Conservation (phyloP, 1,140 invertebrate genomes). For the Pogonomyrmex barbatus region DNA sequence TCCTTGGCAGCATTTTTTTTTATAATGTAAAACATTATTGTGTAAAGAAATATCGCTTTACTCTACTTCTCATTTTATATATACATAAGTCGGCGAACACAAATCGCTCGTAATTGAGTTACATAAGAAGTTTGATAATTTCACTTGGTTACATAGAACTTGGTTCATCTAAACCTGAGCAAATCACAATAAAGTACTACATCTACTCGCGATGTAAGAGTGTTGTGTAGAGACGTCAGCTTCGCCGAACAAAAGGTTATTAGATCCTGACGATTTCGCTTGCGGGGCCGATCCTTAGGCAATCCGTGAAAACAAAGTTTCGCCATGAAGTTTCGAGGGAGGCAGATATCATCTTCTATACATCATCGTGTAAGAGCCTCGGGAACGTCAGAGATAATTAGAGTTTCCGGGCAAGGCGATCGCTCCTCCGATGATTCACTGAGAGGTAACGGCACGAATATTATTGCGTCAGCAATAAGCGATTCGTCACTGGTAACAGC, state of each 20-base stretch:
- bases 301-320: constrained; percentile 45
- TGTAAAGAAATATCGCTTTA: background rate
- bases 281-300: constrained; percentile 32
- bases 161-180: background rate
- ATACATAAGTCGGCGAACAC: background rate
- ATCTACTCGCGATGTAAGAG: background rate
- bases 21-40: background rate
- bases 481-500: constrained; percentile 53
- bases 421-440: constrained; percentile 42
- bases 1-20: background rate
- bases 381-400: constrained; percentile 48
- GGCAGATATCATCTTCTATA: constrained; percentile 37
- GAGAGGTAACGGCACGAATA: constrained; percentile 20
- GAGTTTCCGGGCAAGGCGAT: constrained; percentile 33
- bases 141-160: background rate
- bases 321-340: constrained; percentile 18
- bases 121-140: background rate
- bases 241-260: constrained; percentile 63
- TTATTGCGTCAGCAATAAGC: constrained; percentile 52
- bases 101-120: constrained; percentile 23
- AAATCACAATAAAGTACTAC: background rate
- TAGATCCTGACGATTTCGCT: constrained; percentile 63
- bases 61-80: constrained; percentile 1
- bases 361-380: constrained; percentile 7
- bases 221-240: background rate